These are phyloP conservation scores for Gambusia affinis DNA, from an alignment of 2,113 vertebrate species.

Conservation along the genomic window DNA sequence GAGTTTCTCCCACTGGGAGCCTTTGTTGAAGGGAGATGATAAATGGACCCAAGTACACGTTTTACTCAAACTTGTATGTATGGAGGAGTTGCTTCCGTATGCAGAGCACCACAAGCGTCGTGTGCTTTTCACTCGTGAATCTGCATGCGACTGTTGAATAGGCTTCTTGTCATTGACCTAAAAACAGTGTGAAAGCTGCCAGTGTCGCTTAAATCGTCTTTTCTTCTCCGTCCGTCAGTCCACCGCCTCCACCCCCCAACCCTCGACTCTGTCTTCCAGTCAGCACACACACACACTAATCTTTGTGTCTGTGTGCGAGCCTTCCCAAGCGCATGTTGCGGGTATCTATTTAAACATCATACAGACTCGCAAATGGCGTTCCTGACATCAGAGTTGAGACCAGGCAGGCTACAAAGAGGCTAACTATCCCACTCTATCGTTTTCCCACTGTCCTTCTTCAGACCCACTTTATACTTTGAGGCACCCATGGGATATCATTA, in stretches of 20 bases:
- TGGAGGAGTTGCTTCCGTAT: not conserved
- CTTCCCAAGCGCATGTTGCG: conserved; percentile 24
- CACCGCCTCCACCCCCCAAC: conserved; percentile 16
- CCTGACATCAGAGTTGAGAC: conserved; percentile 72
- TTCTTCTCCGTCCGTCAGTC: conserved; percentile 54
- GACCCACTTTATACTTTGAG: conserved; percentile 56
- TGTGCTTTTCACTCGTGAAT: conserved; percentile 19
- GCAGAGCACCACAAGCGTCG: conserved; percentile 28
- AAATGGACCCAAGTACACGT: conserved; percentile 47
- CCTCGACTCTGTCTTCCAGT: conserved; percentile 57
- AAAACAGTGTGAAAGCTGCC: conserved; percentile 72
- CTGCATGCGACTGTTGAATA: conserved; percentile 54
- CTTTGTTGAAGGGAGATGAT: conserved; percentile 47
- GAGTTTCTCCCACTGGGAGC: conserved; percentile 23
- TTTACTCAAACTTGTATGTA: conserved; percentile 14
- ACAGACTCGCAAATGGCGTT: conserved; percentile 72
- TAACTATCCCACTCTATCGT: conserved; percentile 48
- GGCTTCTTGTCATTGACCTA: conserved; percentile 78
- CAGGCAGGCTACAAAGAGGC: conserved; percentile 66
- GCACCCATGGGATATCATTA: conserved; percentile 75
- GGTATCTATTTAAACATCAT: conserved; percentile 76
- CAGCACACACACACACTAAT: conserved; percentile 12
- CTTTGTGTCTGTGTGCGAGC: conserved; percentile 17
- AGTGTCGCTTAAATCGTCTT: conserved; percentile 74
- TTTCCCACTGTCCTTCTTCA: conserved; percentile 48